These are phyloP conservation scores for Atractosteus spatula DNA, from an alignment of 2,113 vertebrate species.

Conservation along the genomic window DNA sequence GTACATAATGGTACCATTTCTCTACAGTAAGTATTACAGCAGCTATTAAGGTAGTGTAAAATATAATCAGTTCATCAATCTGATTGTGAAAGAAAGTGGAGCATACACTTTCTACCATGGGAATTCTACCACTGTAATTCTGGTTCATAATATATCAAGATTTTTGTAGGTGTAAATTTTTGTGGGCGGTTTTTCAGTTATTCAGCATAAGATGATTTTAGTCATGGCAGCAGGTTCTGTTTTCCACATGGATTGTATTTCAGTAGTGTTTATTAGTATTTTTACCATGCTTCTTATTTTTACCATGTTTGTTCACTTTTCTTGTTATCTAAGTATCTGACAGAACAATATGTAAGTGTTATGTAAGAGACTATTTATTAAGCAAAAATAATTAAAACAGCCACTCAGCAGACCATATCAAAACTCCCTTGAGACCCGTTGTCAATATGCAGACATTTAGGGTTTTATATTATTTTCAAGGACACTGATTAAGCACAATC, in stretches of 20 bases:
- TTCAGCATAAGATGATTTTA: too few relatives aligned
- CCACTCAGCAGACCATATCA: slow-evolving; percentile 12
- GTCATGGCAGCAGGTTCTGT: too few relatives aligned
- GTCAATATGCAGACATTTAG: neutral
- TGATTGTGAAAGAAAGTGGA: neutral
- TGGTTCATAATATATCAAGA: neutral
- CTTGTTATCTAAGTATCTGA: too few relatives aligned
- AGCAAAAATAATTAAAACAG: slow-evolving; percentile 10
- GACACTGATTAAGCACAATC: slow-evolving; percentile 18
- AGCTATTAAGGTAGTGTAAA: neutral
- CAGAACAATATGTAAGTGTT: too few relatives aligned
- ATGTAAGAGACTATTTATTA: slow-evolving; percentile 14
- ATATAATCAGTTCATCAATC: neutral
- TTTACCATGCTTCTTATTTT: too few relatives aligned
- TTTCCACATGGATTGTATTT: too few relatives aligned
- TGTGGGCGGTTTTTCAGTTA: too few relatives aligned
- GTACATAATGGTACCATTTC: slow-evolving; percentile 51
- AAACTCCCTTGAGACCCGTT: neutral
- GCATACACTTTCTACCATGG: neutral
- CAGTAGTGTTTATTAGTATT: too few relatives aligned
- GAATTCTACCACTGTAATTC: neutral
- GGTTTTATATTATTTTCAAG: slow-evolving; percentile 14
- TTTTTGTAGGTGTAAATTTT: neutral
- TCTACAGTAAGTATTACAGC: slow-evolving; percentile 23
- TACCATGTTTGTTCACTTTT: too few relatives aligned